Percentiles rank a stretch among this genome's conserved stretches.
Conservation (phyloP, 2,113 vertebrate genomes). For the Corythornis cristatus region DNA sequence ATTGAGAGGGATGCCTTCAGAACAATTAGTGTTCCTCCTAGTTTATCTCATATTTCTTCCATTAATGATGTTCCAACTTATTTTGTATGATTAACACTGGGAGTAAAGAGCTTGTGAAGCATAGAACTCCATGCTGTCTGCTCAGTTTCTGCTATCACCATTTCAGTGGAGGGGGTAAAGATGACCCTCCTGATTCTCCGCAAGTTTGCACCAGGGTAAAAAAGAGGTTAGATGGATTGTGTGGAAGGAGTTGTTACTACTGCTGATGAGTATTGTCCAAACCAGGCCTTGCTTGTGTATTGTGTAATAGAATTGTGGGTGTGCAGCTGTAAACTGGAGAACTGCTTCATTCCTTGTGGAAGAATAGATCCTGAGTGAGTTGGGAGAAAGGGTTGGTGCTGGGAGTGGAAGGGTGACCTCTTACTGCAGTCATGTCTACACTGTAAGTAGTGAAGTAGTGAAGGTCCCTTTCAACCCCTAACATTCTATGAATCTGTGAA, state of each 20-base stretch:
- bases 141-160: neutral
- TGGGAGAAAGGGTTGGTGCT: neutral
- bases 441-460: too few relatives aligned
- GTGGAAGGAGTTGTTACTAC: neutral
- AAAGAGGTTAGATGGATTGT: neutral
- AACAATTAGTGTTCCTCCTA: neutral
- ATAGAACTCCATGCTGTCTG: neutral
- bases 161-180: neutral
- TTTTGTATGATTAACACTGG: slow-evolving; percentile 6
- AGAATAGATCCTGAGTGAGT: neutral
- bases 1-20: neutral
- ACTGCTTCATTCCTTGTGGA: neutral
- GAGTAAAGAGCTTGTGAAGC: neutral
- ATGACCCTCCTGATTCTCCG: neutral
- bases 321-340: neutral
- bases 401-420: neutral
- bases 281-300: neutral
- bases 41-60: slow-evolving; percentile 36
- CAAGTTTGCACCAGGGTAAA: neutral
- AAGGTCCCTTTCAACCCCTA: too few relatives aligned
- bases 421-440: neutral
- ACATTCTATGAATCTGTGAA: too few relatives aligned
- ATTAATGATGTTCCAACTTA: neutral
- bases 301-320: neutral
- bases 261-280: fast-evolving